A percentile compares a stretch with the other conserved stretches of the same genome.
These are phyloP conservation scores for Poecilia velifera DNA, from an alignment of 2,797 vertebrate species.

Conservation along the genomic window DNA sequence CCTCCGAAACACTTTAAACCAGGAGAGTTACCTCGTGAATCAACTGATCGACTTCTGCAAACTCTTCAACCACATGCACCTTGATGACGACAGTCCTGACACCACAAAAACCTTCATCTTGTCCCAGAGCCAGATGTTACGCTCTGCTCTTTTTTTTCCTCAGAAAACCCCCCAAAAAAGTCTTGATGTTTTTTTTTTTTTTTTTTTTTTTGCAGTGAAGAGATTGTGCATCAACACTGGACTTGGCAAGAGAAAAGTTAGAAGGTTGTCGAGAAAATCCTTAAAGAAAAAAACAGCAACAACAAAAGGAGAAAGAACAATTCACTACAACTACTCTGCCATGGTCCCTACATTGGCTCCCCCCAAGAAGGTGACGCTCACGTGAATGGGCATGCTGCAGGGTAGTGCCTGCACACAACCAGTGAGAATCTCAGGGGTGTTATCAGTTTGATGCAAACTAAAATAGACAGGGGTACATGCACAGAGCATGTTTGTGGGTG, in stretches of 20 bases:
- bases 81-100: slow-evolving; percentile 30
- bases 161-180: slow-evolving; percentile 25
- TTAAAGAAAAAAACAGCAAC: not conserved
- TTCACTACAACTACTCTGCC: slow-evolving; percentile 70
- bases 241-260: slow-evolving; percentile 24
- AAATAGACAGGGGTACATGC: not conserved
- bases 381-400: slow-evolving; percentile 54
- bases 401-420: slow-evolving; percentile 34
- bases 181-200: slow-evolving; percentile 27
- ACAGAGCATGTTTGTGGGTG: not conserved
- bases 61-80: slow-evolving; percentile 29
- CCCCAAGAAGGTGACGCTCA: slow-evolving; percentile 38
- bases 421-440: slow-evolving; percentile 15
- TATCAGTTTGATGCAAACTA: not conserved
- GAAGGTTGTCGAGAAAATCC: slow-evolving; percentile 26
- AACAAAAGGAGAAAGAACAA: slow-evolving; percentile 39
- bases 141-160: not conserved
- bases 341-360: slow-evolving; percentile 49
- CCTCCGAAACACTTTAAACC: slow-evolving; percentile 49
- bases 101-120: slow-evolving; percentile 2
- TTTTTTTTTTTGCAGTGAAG: no score
- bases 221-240: slow-evolving; percentile 43
- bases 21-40: slow-evolving; percentile 36
- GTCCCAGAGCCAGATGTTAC: slow-evolving; percentile 15
- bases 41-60: slow-evolving; percentile 58